phyloP scores from a whole-genome alignment of 2,797 vertebrate species.

The Ctenopoma kingsleyae region DNA sequence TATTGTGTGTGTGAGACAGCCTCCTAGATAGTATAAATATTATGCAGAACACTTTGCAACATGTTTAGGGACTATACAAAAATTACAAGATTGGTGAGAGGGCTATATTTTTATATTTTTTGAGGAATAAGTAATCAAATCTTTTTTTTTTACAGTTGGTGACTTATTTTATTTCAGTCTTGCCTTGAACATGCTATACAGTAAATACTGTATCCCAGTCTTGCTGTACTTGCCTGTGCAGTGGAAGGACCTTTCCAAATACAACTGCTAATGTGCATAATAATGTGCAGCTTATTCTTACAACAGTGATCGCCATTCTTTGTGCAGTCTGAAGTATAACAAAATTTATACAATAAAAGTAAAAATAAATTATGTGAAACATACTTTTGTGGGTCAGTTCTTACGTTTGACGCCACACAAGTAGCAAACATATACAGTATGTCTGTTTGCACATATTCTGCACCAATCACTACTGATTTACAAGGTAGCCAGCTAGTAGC shows the following conservation, averaged over 20 bases:
- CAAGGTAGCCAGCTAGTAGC: too few relatives aligned
- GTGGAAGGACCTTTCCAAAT: too few relatives aligned
- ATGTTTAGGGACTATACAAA: constrained; percentile 34
- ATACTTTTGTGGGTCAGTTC: neutral
- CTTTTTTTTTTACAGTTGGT: neutral
- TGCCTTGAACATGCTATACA: neutral
- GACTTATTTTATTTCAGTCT: neutral
- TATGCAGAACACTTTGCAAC: neutral
- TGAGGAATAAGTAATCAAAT: neutral
- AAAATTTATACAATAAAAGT: neutral
- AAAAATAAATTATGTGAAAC: constrained; percentile 4
- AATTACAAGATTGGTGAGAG: neutral
- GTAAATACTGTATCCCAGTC: neutral
- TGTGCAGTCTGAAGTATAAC: neutral
- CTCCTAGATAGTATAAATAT: neutral
- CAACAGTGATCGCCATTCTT: neutral
- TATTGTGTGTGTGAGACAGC: constrained; percentile 11
- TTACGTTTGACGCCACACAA: neutral
- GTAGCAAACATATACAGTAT: neutral
- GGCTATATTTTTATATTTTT: neutral
- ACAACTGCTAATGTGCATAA: neutral
- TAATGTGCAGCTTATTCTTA: neutral
- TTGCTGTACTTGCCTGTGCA: neutral
- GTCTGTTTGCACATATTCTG: neutral
- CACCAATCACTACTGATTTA: neutral